Conservation (phyloP, 2,113 vertebrate genomes). For the Taxidea taxus region DNA sequence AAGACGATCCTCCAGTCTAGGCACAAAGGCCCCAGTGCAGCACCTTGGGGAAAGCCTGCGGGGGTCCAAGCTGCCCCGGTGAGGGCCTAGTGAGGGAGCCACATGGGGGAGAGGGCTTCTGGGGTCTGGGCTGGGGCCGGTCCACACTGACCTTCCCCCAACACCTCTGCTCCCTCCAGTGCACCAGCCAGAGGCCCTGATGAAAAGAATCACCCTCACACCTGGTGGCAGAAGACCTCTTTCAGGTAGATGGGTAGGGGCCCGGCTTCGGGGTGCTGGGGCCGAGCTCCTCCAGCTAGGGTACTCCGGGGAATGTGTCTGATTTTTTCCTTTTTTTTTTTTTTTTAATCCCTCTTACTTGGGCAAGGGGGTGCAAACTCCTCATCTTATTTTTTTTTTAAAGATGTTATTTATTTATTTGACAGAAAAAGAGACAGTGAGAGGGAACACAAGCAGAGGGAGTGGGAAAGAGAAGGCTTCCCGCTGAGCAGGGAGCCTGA, state of each 20-base stretch:
- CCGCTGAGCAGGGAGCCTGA: no score
- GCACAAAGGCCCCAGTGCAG: background rate
- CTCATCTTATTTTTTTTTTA: no score
- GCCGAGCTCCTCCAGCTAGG: no score
- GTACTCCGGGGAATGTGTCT: background rate
- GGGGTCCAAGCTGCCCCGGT: background rate
- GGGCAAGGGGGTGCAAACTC: background rate
- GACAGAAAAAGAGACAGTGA: no score
- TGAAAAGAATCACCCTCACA: background rate
- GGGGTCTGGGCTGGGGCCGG: background rate
- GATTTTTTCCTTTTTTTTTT: background rate
- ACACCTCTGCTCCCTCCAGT: background rate
- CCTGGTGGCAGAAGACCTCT: background rate
- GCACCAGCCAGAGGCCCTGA: background rate
- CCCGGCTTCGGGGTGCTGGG: background rate
- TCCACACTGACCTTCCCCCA: background rate
- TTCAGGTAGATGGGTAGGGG: background rate
- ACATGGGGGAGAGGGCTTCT: background rate
- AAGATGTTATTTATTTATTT: no score
- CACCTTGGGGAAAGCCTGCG: background rate
- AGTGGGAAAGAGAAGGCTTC: no score
- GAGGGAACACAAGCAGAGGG: no score
- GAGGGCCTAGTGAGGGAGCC: background rate
- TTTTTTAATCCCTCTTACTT: background rate
- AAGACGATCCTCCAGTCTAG: background rate